Evolutionary conservation across 2,888 invertebrate species (phyloP).

Genomic region (Saturnia japonica): DNA sequence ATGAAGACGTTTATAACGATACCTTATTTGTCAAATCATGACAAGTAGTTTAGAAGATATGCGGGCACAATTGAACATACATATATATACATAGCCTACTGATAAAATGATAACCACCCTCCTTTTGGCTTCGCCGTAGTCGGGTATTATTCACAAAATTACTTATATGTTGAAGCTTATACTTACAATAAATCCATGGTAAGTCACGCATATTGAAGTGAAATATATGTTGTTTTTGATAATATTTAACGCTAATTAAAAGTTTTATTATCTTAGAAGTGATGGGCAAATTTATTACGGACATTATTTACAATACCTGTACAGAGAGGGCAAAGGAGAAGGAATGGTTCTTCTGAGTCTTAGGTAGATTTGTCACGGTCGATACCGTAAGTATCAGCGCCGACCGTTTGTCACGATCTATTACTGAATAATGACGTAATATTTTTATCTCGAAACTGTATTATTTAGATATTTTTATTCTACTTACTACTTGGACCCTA

Average conservation of each 20-base stretch:
- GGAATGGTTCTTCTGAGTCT: slow-evolving; percentile 33
- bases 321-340: slow-evolving; percentile 27
- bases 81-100: no score
- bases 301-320: slow-evolving; percentile 29
- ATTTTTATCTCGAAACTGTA: not conserved
- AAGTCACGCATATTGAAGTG: no score
- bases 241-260: not conserved
- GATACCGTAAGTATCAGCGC: slow-evolving; percentile 33
- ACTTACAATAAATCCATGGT: no score
- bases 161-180: no score
- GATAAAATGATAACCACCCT: no score
- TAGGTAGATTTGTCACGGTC: slow-evolving; percentile 50
- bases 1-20: no score
- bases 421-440: not conserved
- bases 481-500: not conserved
- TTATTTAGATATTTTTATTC: not conserved
- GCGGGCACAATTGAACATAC: no score
- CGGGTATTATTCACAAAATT: no score
- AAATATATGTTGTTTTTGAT: not conserved
- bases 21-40: no score
- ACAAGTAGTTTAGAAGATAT: no score
- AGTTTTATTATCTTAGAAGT: not conserved
- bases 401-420: not conserved
- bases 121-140: no score
- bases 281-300: slow-evolving; percentile 22